Evolutionary conservation across 2,797 vertebrate species (phyloP), one percentile per base, ranked within the genome.

Genomic region (Intellagama lesueurii): DNA sequence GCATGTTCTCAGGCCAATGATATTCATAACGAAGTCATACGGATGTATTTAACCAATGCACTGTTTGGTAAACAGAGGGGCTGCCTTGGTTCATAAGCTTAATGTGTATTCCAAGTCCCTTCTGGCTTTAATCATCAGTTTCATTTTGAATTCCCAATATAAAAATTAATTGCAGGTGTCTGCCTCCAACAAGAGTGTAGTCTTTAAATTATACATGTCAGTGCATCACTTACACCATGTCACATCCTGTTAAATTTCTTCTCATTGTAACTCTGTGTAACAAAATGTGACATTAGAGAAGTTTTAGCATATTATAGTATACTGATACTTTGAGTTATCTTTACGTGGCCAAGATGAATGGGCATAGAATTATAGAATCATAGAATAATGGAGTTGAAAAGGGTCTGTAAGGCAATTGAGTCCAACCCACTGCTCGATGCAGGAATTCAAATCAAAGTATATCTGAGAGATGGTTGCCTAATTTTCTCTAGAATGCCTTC

Each of bases 111-210:
- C 78, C 88, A 92, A 90, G 87, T 88, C 92, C 86, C 87, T 95
- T 94, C 93, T 94, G 92, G 32, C 80, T 96, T 96, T 93, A 92
- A 93, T 93, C 91, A 92, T 91, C 35, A 85, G 35, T 91, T 95
- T 95, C 66, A 93, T 95, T 95, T 94, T 93, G 90, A 94, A 93
- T 95, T 95, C 85, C 81, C 64, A 91, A 82, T 88, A 94, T 90
- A 90, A 89, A 90, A 96, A 96, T 96, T 96, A 96, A 96, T 95
- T 96, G 86, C 91, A 96, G 89, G 92, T 95, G 91, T 95, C 94
- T 95, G 78, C 52, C 96, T 95, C 91, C 93, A 95, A 94, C 70
- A 91, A 92, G 90, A 95, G 76, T 88, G 81, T 86, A 89, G 90
- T 94, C 89, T 94, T 95, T 93, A 96, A 96, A 95, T 96, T 95